Conservation (phyloP, 1,140 invertebrate genomes). For the Drosophila oshimai region DNA sequence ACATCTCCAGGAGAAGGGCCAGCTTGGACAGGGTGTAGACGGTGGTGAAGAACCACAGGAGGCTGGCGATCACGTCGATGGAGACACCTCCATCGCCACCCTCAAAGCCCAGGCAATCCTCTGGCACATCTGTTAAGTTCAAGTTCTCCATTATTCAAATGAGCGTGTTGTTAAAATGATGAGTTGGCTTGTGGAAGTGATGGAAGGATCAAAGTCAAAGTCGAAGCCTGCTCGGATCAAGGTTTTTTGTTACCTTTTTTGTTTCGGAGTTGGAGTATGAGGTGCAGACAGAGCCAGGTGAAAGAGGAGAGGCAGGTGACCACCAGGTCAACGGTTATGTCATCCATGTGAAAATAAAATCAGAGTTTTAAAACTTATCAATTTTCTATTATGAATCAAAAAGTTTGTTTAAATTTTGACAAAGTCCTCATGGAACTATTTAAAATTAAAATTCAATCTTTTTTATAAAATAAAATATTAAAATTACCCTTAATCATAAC, state of each 20-base stretch:
- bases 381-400: neutral
- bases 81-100: no score
- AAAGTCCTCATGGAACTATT: neutral
- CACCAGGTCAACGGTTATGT: neutral
- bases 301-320: neutral
- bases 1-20: slow-evolving; percentile 39
- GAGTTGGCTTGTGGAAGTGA: neutral
- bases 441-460: neutral
- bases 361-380: neutral
- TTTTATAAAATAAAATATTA: no score
- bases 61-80: slow-evolving; percentile 29
- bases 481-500: no score
- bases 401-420: neutral
- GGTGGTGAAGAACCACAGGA: slow-evolving; percentile 47
- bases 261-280: neutral
- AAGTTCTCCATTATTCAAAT: neutral
- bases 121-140: neutral
- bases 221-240: neutral
- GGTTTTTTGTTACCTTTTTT: no score
- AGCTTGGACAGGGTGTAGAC: slow-evolving; percentile 47
- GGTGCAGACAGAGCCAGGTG: neutral
- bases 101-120: no score
- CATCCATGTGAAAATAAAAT: no score
- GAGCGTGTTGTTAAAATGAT: neutral
- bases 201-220: neutral